Base-by-base conservation (phyloP, 2,888 invertebrate species). In the Drosophila paranaensis region DNA sequence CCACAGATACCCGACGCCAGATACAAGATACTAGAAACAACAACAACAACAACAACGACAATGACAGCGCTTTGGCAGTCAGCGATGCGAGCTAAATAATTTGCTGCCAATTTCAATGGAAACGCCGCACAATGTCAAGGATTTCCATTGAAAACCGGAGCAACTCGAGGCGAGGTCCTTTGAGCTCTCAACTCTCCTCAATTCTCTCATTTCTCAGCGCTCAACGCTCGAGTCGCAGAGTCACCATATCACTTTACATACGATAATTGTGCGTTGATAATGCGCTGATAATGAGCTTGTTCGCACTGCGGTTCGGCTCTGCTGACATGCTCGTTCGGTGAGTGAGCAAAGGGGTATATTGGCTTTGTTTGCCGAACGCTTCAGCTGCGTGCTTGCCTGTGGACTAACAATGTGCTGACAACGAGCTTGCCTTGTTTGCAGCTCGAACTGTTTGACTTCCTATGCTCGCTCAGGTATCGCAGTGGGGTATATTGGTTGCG, bases 251-350 rank as follows among this genome's bases (percentile, higher is more conserved):
- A 62, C 83, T 82, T 90, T 82, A 82, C 89, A 88, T 68, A 74
- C 68, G 81, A 90, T 90, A 84, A 84, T 88, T 89, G 90, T 88
- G 70, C 82, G 88, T 84, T 84, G 79, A 79, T 81, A 79, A 81
- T 79, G 78, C 67, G 30, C 67, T 65, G 79, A 79, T 82, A 75
- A 79, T 82, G 71, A 70, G 70, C 64, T 60, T 80, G 80, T 68
- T 68, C 68, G 40, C 48, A 27, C 16, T 40, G 62, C 46, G 33
- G 6, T 20, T 35, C 33, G 13, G 33, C 2, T 11, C 35, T 33
- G 16, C n/a, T 13, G 2, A 20, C 20, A 50, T 16, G 11, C 50
- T 20, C 50, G 50, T 8, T 20, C 35, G 8, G 6, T 1, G 20
- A 1, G 8, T 8, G 35, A 11, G 35, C 27, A 16, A 13, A 6